Evolutionary conservation across 2,888 invertebrate genomes (phyloP), one percentile per base, ranked within the genome.

Genomic region (Thymelicus sylvestris): DNA sequence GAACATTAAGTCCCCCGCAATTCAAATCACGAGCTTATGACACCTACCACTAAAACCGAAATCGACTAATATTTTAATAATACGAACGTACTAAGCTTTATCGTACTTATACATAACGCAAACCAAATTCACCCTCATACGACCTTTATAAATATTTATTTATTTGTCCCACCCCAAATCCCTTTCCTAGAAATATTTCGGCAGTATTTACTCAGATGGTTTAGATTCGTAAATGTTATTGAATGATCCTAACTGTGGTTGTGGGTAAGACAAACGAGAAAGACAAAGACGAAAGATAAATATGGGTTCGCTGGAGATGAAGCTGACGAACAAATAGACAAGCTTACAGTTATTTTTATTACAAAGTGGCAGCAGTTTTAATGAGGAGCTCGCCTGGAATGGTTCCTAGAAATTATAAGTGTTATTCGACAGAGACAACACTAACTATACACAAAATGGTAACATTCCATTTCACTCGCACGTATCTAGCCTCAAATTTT

Each of bases 191-290:
- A 59, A 57, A 57, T 59, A 59, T 38, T 59, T n/a, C 7, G n/a
- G n/a, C 38, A 13, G 39, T 59, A 31, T 57, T 59, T 59, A 59
- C 39, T n/a, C 39, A n/a, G 12, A 59, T 39, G 59, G 59, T 12
- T 59, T 59, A 59, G 38, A 59, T 59, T 38, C 59, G 38, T 38
- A 59, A 59, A 59, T 59, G 59, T 59, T 59, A 59, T 59, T 59
- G 38, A 59, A 59, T 59, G 59, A 59, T 59, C 39, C n/a, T 13
- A n/a, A n/a, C 59, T 59, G 59, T n/a, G 31, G 31, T 59, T 59
- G n/a, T 59, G 39, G 38, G 59, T 4, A 31, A 13, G 24, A 38
- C 38, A 59, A 38, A 59, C 39, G 38, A n/a, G 24, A 55, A 55
- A 50, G 15, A 15, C 15, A 15, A 50, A 50, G n/a, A n/a, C 50